A percentile compares a stretch with the other conserved stretches of the same genome.
Evolutionary conservation across 2,888 invertebrate genomes (phyloP).

Genomic region (Pachycephus smyrnensis): DNA sequence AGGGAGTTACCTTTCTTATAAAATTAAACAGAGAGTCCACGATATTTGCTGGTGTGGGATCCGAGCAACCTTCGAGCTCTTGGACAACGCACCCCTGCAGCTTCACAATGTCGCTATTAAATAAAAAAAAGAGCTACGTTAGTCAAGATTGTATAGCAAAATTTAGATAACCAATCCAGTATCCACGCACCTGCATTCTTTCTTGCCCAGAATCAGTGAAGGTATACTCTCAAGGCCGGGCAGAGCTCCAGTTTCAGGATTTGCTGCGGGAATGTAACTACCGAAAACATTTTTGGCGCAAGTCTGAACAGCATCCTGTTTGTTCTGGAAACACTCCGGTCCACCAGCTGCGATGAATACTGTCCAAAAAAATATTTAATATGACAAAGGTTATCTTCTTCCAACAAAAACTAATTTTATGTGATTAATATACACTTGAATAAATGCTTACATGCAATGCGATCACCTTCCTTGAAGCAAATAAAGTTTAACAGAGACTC

Average conservation of each 20-base stretch:
- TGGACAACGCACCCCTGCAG: conserved; percentile 73
- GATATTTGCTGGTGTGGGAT: conserved; percentile 84
- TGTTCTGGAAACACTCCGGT: conserved; percentile 77
- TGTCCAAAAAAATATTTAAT: conserved; percentile 31
- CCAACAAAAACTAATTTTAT: background rate
- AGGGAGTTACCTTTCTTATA: conserved; percentile 77
- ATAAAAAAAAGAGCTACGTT: conserved; percentile 22
- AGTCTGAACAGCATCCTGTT: conserved; percentile 72
- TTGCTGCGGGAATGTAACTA: conserved; percentile 66
- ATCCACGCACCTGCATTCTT: conserved; percentile 68
- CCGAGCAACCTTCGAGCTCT: conserved; percentile 75
- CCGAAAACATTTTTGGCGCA: conserved; percentile 76
- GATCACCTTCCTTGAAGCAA: conserved; percentile 85
- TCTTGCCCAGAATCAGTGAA: conserved; percentile 72
- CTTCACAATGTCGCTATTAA: conserved; percentile 69
- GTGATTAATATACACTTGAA: background rate
- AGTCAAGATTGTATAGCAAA: background rate
- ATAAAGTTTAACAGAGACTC: conserved; percentile 79
- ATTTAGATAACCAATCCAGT: background rate
- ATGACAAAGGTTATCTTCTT: too few species aligned
- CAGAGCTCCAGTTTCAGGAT: conserved; percentile 27
- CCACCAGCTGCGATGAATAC: conserved; percentile 88
- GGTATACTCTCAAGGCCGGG: conserved; percentile 65
- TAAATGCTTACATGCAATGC: conserved; percentile 78
- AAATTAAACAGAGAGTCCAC: conserved; percentile 81